Conservation (phyloP, 2,113 vertebrate species). For the Callorhinus ursinus region DNA sequence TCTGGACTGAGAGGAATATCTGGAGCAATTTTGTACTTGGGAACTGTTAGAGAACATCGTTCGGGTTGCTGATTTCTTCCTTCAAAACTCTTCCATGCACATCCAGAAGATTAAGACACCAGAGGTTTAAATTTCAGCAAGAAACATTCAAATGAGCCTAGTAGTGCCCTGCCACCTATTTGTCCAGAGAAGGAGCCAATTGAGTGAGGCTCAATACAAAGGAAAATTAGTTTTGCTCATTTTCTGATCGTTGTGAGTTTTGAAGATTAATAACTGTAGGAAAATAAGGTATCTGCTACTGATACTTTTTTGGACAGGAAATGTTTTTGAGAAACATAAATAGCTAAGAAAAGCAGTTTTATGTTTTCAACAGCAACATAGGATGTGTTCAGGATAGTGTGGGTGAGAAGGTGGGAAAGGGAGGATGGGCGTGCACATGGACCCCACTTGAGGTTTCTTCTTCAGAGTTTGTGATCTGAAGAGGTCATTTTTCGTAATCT, state of each 20-base stretch:
- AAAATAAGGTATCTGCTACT: background rate
- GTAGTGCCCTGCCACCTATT: background rate
- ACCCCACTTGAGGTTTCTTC: background rate
- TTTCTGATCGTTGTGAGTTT: slow-evolving; percentile 16
- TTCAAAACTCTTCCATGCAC: background rate
- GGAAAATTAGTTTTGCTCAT: background rate
- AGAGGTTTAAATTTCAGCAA: slow-evolving; percentile 36
- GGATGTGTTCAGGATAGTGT: background rate
- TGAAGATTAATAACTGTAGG: slow-evolving; percentile 26
- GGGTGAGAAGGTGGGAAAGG: background rate
- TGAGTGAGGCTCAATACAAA: background rate
- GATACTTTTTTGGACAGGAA: slow-evolving; percentile 10
- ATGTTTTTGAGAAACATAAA: background rate
- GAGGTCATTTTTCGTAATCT: background rate
- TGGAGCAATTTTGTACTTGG: background rate
- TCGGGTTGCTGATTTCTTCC: background rate
- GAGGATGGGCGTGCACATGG: background rate
- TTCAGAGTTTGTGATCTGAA: background rate
- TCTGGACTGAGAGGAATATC: background rate
- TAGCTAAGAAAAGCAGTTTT: background rate
- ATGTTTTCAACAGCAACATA: background rate
- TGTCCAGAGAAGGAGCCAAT: background rate
- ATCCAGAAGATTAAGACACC: slow-evolving; percentile 17
- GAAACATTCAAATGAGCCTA: background rate
- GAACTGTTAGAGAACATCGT: background rate